Percentiles rank a stretch among this genome's conserved stretches.
Conservation (phyloP, 2,113 vertebrate genomes). For the Tylochromis polylepis region DNA sequence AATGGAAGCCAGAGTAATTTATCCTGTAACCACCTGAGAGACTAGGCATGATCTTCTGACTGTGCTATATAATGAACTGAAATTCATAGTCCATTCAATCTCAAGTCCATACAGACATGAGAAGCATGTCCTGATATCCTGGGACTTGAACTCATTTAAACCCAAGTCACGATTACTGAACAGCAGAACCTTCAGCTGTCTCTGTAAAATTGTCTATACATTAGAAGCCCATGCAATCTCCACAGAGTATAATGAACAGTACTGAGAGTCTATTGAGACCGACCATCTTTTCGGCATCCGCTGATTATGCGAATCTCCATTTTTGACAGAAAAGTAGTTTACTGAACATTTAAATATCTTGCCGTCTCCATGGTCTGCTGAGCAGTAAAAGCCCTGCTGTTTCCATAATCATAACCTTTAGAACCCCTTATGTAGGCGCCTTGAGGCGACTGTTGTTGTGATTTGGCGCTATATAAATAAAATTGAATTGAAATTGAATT, state of each 20-base stretch:
- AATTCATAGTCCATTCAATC: background rate
- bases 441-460: no score
- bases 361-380: background rate
- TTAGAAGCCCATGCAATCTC: background rate
- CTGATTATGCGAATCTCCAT: background rate
- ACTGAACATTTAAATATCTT: background rate
- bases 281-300: background rate
- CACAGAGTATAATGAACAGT: background rate
- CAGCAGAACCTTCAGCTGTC: background rate
- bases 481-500: no score
- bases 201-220: background rate
- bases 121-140: background rate
- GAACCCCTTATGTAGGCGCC: background rate
- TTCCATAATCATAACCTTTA: background rate
- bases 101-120: background rate
- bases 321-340: background rate
- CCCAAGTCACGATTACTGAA: background rate
- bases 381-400: background rate
- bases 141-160: slow-evolving; percentile 38
- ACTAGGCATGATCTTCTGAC: slow-evolving; percentile 38
- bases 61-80: slow-evolving; percentile 33
- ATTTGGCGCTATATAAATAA: no score
- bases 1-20: slow-evolving; percentile 39
- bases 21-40: slow-evolving; percentile 41
- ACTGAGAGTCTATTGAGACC: background rate